Base-by-base conservation (phyloP, 2,888 invertebrate species). In the Lymantria dispar region DNA sequence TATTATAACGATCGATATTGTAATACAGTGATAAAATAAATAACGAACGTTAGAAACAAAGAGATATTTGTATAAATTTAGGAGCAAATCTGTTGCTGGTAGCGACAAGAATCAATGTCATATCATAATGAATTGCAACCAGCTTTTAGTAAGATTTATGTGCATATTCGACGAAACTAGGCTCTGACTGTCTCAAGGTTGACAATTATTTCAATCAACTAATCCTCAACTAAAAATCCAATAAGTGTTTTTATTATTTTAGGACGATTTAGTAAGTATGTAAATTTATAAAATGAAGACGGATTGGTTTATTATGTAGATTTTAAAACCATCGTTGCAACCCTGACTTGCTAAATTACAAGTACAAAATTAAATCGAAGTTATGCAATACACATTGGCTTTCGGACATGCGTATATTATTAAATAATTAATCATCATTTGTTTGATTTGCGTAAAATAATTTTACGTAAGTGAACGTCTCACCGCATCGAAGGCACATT, bases 111-210 rank as follows among this genome's bases (percentile, higher is more conserved):
- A 62, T 62, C 60, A 71, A 64, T 60, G 60, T 50, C 52, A 50
- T 58, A 62, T 68, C 65, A 68, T 64, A 70, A 55, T 53, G 60
- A 72, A 69, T 70, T 74, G 70, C 68, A 64, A 73, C 63, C 70
- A 72, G 10, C 76, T 76, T 78, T 80, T 74, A 76, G 64, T 56
- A 72, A 84, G 82, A 85, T 83, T 82, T 80, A 85, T 83, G 75
- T 68, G 67, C 68, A 60, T 72, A 67, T 73, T 80, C 74, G 70
- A 68, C 60, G 68, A 71, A 80, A 74, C 64, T 57, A 67, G 56
- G 67, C 69, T 72, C 64, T 57, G 65, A 65, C 58, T 62, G 76
- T 78, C 76, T 78, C 80, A 83, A 85, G 83, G 82, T 66, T 67
- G 62, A 47, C 49, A 63, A 57, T 68, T 63, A 62, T 60, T 68